Base-by-base conservation (phyloP, 1,140 invertebrate genomes). In the Bombus polaris region DNA sequence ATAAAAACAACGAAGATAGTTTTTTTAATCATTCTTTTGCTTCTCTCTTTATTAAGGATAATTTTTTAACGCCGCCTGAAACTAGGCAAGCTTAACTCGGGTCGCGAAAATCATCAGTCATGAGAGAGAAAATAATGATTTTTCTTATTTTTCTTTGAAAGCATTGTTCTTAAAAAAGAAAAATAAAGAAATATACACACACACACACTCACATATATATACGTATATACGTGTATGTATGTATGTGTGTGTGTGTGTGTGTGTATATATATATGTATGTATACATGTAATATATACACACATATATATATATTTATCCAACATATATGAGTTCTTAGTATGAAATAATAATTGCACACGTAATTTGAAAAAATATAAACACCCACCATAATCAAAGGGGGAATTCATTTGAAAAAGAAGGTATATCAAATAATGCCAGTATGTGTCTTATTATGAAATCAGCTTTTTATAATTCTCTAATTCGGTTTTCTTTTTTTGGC, bases 21-120 rank as follows among this genome's bases (percentile, higher is more conserved):
- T 53, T 28, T 89, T 86, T 89, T 80, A 84, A 39, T 89, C 81
- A 85, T 89, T 87, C 78, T 84, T 78, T 90, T 90, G 68, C 59
- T 90, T 88, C 77, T 90, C 83, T 90, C 83, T 90, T 90, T 90
- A 90, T 90, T 90, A 68, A 90, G 83, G 86, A 88, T 88, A 90
- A 90, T 62, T 89, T 85, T 82, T 87, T 76, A 88, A 90, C 79
- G 89, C 53, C 32, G 88, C 82, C 86, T 76, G 70, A 84, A 90
- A 70, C 39, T 87, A 90, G 88, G 89, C 89, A 90, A 90, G 78
- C 80, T 83, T 66, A 62, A 39, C 80, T 81, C 86, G 25, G 47
- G 4, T 88, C 53, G 37, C 44, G 47, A 68, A 81, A 62, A 73
- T 90, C 66, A 59, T 82, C 88, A 81, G 59, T 84, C 89, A 81